These are phyloP conservation scores for Pogonomyrmex barbatus DNA, from an alignment of 1,140 invertebrate genomes.

Conservation along the genomic window DNA sequence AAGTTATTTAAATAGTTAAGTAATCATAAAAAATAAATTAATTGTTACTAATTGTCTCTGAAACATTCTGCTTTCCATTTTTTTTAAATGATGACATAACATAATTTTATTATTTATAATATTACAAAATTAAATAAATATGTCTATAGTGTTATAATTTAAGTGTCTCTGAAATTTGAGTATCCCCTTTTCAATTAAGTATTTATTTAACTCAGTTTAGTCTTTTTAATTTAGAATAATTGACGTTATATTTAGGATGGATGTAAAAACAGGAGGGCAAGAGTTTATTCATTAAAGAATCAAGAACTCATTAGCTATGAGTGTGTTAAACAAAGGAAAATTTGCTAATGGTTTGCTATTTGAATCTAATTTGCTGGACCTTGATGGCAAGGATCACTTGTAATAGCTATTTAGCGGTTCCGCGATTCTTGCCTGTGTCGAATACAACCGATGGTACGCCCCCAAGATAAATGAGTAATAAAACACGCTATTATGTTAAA, in stretches of 20 bases:
- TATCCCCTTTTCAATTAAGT: too few species aligned
- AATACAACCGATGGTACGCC: neutral
- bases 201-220: neutral
- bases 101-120: neutral
- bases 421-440: neutral
- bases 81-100: neutral
- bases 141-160: neutral
- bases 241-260: neutral
- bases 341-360: neutral
- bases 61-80: neutral
- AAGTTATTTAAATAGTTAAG: slow-evolving; percentile 1
- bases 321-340: neutral
- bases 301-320: neutral
- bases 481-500: neutral
- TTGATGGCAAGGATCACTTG: neutral
- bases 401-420: neutral
- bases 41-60: neutral
- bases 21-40: neutral
- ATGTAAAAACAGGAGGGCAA: neutral
- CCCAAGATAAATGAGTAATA: neutral
- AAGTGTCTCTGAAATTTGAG: neutral
- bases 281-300: neutral
- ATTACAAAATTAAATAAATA: neutral
- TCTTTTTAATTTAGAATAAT: neutral
- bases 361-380: neutral